Base-by-base conservation (phyloP, 2,888 invertebrate species). In the Pachymerium ferrugineum region DNA sequence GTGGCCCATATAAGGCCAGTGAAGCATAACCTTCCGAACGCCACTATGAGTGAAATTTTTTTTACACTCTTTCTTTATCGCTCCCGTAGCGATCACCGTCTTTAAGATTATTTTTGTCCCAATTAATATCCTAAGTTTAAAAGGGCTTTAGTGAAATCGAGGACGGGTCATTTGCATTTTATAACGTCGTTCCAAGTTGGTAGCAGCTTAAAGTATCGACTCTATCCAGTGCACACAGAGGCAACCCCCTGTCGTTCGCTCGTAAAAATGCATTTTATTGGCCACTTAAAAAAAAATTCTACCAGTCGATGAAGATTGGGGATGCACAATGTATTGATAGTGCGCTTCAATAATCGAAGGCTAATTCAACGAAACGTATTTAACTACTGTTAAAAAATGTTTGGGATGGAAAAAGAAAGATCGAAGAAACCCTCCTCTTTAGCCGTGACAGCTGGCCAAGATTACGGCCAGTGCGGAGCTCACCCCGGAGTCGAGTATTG, bases 191-290 rank as follows among this genome's bases (percentile, higher is more conserved):
- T 54, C 19, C 22, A 22, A 54, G 47, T 54, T 22, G 47, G 47
- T 54, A 54, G 47, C 47, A 54, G 47, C 47, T 54, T 22, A 54
- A 54, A 54, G 47, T 54, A 54, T 54, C 47, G 47, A 54, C 47
- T 54, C 22, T 22, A 54, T 54, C 22, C 47, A n/a, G 47, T 22
- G 47, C 47, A 10, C 47, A 54, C 47, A 16, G 19, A 54, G 47
- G 47, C 47, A 54, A 54, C 47, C 47, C 22, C 47, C 47, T 54
- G 47, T 54, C 47, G 47, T 54, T 54, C 47, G 47, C 47, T 54
- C 47, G 47, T 54, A 54, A 54, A 54, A 54, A 54, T 54, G 47
- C 47, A 54, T 54, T 54, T 54, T 54, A 54, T 54, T 54, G 47
- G 22, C 47, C 47, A 54, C 47, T 54, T 54, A 54, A 54, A 54